phyloP scores from a whole-genome alignment of 2,888 invertebrate genomes.

The Dione juno region DNA sequence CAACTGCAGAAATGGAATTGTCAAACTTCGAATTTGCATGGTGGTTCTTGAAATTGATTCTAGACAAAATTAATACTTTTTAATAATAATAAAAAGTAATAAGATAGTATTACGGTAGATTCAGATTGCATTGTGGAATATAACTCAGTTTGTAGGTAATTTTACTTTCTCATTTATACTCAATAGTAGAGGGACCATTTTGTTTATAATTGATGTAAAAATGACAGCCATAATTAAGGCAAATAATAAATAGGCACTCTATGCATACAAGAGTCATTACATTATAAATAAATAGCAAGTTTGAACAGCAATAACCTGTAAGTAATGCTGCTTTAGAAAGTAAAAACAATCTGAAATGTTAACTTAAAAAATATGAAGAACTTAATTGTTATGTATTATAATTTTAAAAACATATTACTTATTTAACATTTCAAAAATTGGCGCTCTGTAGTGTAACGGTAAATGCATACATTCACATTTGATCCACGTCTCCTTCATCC shows the following conservation, averaged over 20 bases:
- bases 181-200: no score
- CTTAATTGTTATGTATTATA: background rate
- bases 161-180: no score
- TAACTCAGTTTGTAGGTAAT: no score
- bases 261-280: background rate
- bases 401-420: background rate
- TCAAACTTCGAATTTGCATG: no score
- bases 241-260: background rate
- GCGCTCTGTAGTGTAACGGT: conserved; percentile 71
- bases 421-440: conserved; percentile 54
- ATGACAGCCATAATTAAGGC: no score
- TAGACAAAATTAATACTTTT: no score
- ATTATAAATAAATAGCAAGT: background rate
- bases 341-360: background rate
- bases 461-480: conserved; percentile 65
- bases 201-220: no score
- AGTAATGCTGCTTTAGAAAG: background rate
- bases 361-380: background rate
- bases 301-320: background rate
- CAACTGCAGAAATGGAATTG: no score
- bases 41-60: no score
- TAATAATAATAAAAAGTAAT: no score
- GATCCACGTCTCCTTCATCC: conserved; percentile 71
- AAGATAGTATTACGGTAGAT: no score
- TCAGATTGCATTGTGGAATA: no score